Evolutionary conservation across 2,113 vertebrate genomes (phyloP).

Genomic region (Sphyrna mokarran): DNA sequence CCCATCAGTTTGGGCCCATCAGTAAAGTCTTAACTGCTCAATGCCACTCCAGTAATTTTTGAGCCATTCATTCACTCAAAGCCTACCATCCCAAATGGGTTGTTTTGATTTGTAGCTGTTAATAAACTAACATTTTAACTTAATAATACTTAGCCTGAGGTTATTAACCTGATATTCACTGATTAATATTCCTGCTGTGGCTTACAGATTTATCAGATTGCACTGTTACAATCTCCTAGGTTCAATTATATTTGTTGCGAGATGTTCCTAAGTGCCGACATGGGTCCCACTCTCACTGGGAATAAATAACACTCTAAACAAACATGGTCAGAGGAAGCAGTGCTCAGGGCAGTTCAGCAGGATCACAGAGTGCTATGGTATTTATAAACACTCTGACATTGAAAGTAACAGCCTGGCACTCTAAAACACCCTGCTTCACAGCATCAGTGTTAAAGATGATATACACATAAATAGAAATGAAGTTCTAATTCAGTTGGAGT

Average conservation of each 20-base stretch:
- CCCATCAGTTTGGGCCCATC: too few species aligned
- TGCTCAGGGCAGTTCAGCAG: background rate
- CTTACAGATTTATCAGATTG: background rate
- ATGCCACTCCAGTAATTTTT: background rate
- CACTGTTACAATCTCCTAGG: background rate
- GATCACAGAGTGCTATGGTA: background rate
- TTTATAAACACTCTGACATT: background rate
- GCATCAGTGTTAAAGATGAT: background rate
- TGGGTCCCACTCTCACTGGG: background rate
- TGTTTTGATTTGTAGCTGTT: background rate
- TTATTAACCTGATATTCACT: background rate
- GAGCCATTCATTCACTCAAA: background rate
- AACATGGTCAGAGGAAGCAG: background rate
- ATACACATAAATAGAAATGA: background rate
- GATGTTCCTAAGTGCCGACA: background rate
- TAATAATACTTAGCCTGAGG: background rate
- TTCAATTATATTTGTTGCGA: background rate
- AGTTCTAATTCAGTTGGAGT: background rate
- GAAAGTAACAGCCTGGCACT: background rate
- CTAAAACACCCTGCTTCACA: background rate
- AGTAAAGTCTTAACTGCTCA: too few species aligned
- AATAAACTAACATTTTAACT: background rate
- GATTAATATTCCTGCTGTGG: background rate
- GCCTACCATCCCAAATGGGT: background rate
- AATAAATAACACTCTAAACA: background rate